Percentiles rank a stretch among this genome's conserved stretches.
Evolutionary conservation across 2,113 vertebrate species (phyloP).

Genomic region (Datnioides undecimradiatus): DNA sequence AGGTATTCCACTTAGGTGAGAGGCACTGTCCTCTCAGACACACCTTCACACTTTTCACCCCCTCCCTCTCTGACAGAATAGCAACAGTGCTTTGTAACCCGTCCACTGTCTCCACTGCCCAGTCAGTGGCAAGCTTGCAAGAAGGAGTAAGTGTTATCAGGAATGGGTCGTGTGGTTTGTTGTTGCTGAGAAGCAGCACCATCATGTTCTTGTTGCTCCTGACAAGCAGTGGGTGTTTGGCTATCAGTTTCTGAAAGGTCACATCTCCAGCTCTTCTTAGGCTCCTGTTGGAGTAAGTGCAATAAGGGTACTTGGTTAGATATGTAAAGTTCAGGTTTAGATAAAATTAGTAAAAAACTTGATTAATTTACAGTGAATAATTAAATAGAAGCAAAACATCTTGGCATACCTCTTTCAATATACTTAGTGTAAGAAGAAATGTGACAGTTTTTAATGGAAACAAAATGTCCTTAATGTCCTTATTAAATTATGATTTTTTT

Average conservation of each 20-base stretch:
- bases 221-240: background rate
- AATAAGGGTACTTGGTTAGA: background rate
- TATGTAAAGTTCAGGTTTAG: background rate
- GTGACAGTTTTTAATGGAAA: too few species aligned
- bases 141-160: slow-evolving; percentile 20
- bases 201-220: slow-evolving; percentile 44
- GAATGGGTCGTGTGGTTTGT: slow-evolving; percentile 2
- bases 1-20: background rate
- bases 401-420: too few species aligned
- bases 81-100: background rate
- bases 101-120: background rate
- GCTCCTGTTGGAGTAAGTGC: background rate
- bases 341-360: background rate
- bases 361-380: too few species aligned
- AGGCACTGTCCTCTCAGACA: background rate
- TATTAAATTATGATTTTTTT: too few species aligned
- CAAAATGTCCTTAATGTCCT: too few species aligned
- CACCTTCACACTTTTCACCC: slow-evolving; percentile 29
- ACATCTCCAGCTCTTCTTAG: background rate
- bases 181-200: slow-evolving; percentile 39
- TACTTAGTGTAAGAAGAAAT: too few species aligned
- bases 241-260: accelerated
- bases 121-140: background rate
- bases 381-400: too few species aligned
- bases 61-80: slow-evolving; percentile 33